Conservation (phyloP, 2,888 invertebrate species). For the Scaptomyza reducta region DNA sequence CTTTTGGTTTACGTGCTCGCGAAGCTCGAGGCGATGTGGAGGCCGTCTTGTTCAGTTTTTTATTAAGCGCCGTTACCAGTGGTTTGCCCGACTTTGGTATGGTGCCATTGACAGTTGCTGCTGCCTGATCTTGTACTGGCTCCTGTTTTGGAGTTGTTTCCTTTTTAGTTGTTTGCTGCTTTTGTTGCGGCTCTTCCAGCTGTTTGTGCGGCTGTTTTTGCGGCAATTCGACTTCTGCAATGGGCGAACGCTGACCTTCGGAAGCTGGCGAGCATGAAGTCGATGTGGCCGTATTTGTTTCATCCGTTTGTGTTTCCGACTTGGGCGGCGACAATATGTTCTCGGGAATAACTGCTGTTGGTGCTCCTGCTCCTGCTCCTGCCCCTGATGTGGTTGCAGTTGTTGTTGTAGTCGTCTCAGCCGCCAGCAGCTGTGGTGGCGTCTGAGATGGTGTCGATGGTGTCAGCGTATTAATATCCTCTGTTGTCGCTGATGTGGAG, state of each 20-base stretch:
- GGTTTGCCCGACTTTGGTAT: conserved; percentile 84
- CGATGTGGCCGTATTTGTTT: conserved; percentile 81
- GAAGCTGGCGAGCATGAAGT: conserved; percentile 81
- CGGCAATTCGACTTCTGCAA: conserved; percentile 19
- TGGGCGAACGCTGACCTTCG: conserved; percentile 79
- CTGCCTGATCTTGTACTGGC: conserved; percentile 23
- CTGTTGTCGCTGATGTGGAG: conserved; percentile 28
- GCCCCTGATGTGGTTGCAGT: conserved; percentile 25
- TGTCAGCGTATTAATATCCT: conserved; percentile 66
- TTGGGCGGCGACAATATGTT: conserved; percentile 82
- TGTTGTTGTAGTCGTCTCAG: conserved; percentile 44
- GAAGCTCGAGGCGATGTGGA: conserved; percentile 73
- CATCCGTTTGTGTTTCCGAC: conserved; percentile 82
- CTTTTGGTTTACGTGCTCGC: conserved; percentile 83
- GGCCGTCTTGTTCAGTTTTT: conserved; percentile 80
- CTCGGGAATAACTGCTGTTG: conserved; percentile 69
- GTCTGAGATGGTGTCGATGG: conserved; percentile 73
- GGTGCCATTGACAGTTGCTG: conserved; percentile 80
- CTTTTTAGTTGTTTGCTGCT: background rate
- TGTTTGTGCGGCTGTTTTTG: background rate
- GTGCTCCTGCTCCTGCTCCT: conserved; percentile 16
- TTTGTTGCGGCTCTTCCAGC: conserved; percentile 2
- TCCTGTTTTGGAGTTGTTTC: conserved; percentile 34
- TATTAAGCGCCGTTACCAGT: conserved; percentile 80
- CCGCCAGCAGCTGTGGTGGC: conserved; percentile 62